These are phyloP conservation scores for Eumerus sabulonum DNA, from an alignment of 2,888 invertebrate genomes.

Conservation along the genomic window DNA sequence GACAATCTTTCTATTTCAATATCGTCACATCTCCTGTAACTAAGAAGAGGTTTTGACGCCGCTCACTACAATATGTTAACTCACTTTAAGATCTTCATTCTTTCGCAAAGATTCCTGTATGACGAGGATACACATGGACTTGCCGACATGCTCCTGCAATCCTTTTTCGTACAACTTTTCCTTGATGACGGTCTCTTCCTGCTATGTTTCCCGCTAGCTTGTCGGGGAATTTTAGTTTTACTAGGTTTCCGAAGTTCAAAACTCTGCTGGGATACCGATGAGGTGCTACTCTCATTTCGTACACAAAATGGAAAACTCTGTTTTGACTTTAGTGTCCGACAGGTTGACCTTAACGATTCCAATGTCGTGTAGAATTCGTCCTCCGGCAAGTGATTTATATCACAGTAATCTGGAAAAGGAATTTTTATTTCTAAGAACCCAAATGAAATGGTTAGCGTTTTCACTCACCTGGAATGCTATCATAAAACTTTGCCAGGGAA, in stretches of 20 bases:
- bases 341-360: conserved; percentile 79
- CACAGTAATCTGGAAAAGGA: conserved; percentile 82
- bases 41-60: not conserved
- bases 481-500: conserved; percentile 86
- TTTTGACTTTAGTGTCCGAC: conserved; percentile 73
- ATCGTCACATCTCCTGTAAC: conserved; percentile 33
- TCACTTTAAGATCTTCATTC: conserved; percentile 47
- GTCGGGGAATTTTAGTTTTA: conserved; percentile 10
- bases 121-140: conserved; percentile 35
- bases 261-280: conserved; percentile 45
- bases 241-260: conserved; percentile 7
- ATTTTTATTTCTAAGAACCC: not conserved
- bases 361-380: conserved; percentile 87
- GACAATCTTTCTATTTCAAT: conserved; percentile 24
- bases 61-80: not conserved
- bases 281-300: conserved; percentile 60
- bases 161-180: conserved; percentile 38
- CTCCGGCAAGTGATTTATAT: conserved; percentile 86
- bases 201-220: conserved; percentile 13
- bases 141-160: conserved; percentile 34
- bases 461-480: conserved; percentile 83
- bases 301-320: conserved; percentile 38
- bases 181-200: conserved; percentile 30
- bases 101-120: conserved; percentile 42
- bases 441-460: conserved; percentile 30